phyloP scores from a whole-genome alignment of 1,140 invertebrate species.

The Contarinia nasturtii region DNA sequence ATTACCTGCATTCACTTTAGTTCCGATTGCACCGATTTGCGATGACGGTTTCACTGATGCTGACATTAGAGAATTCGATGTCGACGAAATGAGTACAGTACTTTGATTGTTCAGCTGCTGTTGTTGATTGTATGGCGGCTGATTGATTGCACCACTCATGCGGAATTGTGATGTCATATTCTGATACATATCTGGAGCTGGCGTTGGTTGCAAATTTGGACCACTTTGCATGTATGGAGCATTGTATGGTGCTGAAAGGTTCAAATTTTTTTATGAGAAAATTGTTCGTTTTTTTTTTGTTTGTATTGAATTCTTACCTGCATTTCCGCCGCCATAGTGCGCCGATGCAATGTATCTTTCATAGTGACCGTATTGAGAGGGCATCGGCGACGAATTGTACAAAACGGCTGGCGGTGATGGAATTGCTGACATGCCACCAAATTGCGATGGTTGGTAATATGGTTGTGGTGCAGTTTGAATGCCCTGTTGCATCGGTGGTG shows the following conservation, averaged over 20 bases:
- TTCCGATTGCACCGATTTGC: slow-evolving; percentile 63
- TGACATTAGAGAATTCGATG: slow-evolving; percentile 66
- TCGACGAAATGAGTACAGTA: slow-evolving; percentile 73
- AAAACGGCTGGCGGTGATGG: slow-evolving; percentile 63
- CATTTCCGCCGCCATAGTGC: no score
- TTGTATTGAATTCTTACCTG: slow-evolving; percentile 29
- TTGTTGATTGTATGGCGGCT: slow-evolving; percentile 51
- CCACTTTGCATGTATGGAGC: slow-evolving; percentile 31
- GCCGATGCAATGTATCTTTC: slow-evolving; percentile 16
- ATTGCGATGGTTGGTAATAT: slow-evolving; percentile 32
- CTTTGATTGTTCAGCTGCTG: slow-evolving; percentile 67
- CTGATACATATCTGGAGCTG: slow-evolving; percentile 57
- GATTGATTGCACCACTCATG: slow-evolving; percentile 35
- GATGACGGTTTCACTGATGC: slow-evolving; percentile 68
- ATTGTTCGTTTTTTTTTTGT: slow-evolving; percentile 37
- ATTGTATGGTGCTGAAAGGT: slow-evolving; percentile 32
- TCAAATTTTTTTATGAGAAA: slow-evolving; percentile 26
- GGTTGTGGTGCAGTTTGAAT: slow-evolving; percentile 8
- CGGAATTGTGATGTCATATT: slow-evolving; percentile 55
- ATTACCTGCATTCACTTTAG: slow-evolving; percentile 33
- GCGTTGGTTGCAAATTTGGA: slow-evolving; percentile 36
- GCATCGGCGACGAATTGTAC: slow-evolving; percentile 54
- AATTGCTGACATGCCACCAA: slow-evolving; percentile 56
- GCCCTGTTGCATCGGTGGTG: slow-evolving; percentile 15
- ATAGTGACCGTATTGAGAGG: slow-evolving; percentile 56